These are phyloP conservation scores for Scylla paramamosain DNA, from an alignment of 1,140 invertebrate species.

Conservation along the genomic window DNA sequence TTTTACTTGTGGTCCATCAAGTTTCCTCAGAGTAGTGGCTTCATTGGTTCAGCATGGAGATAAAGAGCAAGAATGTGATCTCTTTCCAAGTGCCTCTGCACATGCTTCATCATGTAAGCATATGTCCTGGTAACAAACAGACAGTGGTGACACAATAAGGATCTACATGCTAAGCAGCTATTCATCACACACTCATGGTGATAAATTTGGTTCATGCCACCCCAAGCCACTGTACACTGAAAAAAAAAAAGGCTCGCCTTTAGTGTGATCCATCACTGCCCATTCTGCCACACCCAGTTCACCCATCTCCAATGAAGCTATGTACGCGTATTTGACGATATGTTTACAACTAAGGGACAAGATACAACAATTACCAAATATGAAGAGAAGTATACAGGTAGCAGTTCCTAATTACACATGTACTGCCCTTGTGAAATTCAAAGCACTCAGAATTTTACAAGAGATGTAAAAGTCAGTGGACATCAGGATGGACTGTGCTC, in stretches of 20 bases:
- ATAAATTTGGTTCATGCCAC: slow-evolving; percentile 43
- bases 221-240: slow-evolving; percentile 64
- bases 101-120: slow-evolving; percentile 60
- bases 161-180: slow-evolving; percentile 61
- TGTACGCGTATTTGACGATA: no score
- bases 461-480: not conserved
- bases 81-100: slow-evolving; percentile 61
- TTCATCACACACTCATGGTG: slow-evolving; percentile 62
- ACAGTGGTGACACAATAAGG: slow-evolving; percentile 65
- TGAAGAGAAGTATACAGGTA: no score
- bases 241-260: slow-evolving; percentile 64
- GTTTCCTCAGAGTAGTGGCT: slow-evolving; percentile 62
- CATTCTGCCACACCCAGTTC: not conserved
- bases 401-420: no score
- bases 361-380: no score
- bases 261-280: slow-evolving; percentile 33
- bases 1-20: slow-evolving; percentile 53
- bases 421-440: no score
- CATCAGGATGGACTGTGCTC: slow-evolving; percentile 48
- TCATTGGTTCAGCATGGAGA: slow-evolving; percentile 66
- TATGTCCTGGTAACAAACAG: slow-evolving; percentile 57
- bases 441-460: not conserved
- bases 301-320: not conserved
- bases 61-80: slow-evolving; percentile 52
- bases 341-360: no score